Percentiles rank a stretch among this genome's conserved stretches.
phyloP scores from a whole-genome alignment of 2,797 vertebrate genomes.

The Australoheros facetus region DNA sequence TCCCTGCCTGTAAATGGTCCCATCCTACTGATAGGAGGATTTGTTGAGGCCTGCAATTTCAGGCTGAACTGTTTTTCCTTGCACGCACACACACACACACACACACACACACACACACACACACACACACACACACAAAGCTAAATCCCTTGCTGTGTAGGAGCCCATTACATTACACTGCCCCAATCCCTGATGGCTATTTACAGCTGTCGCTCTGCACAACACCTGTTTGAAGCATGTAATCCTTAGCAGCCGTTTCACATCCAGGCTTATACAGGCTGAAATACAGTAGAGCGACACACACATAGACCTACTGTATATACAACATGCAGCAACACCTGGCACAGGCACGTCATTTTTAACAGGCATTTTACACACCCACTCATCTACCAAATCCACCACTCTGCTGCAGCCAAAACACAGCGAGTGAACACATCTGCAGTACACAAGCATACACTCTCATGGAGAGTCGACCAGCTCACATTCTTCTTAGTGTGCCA shows the following conservation, averaged over 20 bases:
- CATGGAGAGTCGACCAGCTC: background rate
- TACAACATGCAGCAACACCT: slow-evolving; percentile 55
- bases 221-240: slow-evolving; percentile 72
- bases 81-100: background rate
- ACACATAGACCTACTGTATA: slow-evolving; percentile 11
- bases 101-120: slow-evolving; percentile 1
- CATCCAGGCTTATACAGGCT: slow-evolving; percentile 34
- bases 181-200: slow-evolving; percentile 66
- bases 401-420: slow-evolving; percentile 33
- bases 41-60: slow-evolving; percentile 37
- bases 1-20: slow-evolving; percentile 17
- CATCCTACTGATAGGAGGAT: slow-evolving; percentile 17
- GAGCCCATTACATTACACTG: slow-evolving; percentile 57
- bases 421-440: slow-evolving; percentile 65
- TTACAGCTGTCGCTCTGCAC: slow-evolving; percentile 71
- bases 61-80: slow-evolving; percentile 17
- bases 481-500: slow-evolving; percentile 1
- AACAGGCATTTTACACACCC: slow-evolving; percentile 52
- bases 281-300: slow-evolving; percentile 21
- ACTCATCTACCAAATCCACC: slow-evolving; percentile 15
- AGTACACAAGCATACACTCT: slow-evolving; percentile 1
- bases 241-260: slow-evolving; percentile 68
- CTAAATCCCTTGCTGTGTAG: slow-evolving; percentile 38
- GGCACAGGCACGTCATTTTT: slow-evolving; percentile 57
- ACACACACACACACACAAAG: slow-evolving; percentile 8